Percentiles rank a stretch among this genome's conserved stretches.
Evolutionary conservation across 2,888 invertebrate genomes (phyloP).

Genomic region (Molanna angustata): DNA sequence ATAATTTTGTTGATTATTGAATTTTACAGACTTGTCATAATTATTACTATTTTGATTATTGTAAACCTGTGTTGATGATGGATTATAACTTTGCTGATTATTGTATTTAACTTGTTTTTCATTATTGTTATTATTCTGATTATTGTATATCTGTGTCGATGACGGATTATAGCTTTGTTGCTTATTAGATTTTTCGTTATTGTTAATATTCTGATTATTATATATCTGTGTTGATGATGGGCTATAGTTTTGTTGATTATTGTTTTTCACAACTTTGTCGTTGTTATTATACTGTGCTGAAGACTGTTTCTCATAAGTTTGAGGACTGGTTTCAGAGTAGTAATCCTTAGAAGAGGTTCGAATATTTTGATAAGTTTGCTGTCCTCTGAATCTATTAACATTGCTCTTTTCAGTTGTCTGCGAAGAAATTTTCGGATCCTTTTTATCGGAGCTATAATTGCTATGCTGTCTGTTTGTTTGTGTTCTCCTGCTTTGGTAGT

Average conservation of each 20-base stretch:
- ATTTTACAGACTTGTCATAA: background rate
- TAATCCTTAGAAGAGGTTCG: constrained; percentile 35
- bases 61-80: background rate
- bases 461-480: constrained; percentile 7
- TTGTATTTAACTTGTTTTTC: constrained; percentile 20
- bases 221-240: constrained; percentile 22
- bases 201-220: constrained; percentile 16
- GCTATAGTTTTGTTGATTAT: constrained; percentile 20
- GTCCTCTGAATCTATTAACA: constrained; percentile 38
- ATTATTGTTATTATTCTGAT: constrained; percentile 25
- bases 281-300: constrained; percentile 35
- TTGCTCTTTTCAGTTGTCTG: constrained; percentile 20
- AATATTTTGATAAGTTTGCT: constrained; percentile 37
- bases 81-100: constrained; percentile 12
- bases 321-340: constrained; percentile 37
- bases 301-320: constrained; percentile 34
- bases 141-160: constrained; percentile 24
- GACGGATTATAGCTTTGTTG: constrained; percentile 36
- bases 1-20: background rate
- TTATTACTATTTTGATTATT: background rate
- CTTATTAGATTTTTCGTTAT: constrained; percentile 14
- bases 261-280: constrained; percentile 40
- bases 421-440: constrained; percentile 35
- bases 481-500: constrained; percentile 7
- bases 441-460: constrained; percentile 32